These are phyloP conservation scores for Himantopus leucocephalus DNA, from an alignment of 2,113 vertebrate species.

Conservation along the genomic window DNA sequence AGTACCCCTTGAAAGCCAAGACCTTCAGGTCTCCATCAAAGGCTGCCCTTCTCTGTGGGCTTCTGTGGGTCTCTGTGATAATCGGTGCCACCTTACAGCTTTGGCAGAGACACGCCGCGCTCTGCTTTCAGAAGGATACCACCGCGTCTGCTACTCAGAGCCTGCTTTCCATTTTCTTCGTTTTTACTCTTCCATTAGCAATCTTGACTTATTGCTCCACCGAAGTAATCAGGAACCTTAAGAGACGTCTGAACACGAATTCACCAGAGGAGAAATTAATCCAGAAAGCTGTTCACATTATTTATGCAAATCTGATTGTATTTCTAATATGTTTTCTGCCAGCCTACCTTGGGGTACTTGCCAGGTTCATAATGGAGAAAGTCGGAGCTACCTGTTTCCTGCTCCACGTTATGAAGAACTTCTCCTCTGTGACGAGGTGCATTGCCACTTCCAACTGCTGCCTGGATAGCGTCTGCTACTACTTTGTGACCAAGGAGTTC, in stretches of 20 bases:
- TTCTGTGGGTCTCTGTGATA: conserved; percentile 62
- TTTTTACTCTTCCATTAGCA: conserved; percentile 65
- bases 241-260: background rate
- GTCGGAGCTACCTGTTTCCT: background rate
- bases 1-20: conserved; percentile 68
- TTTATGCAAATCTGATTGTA: conserved; percentile 70
- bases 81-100: background rate
- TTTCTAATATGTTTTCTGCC: conserved; percentile 79
- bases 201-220: conserved; percentile 71
- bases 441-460: conserved; percentile 75
- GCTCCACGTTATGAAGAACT: background rate
- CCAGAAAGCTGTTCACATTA: conserved; percentile 54
- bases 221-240: conserved; percentile 57
- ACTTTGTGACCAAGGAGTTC: conserved; percentile 74
- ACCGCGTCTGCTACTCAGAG: rapidly evolving
- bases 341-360: conserved; percentile 20
- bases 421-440: background rate
- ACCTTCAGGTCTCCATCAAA: conserved; percentile 60
- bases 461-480: conserved; percentile 77
- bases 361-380: background rate
- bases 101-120: rapidly evolving
- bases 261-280: background rate
- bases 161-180: background rate
- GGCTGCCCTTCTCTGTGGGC: conserved; percentile 50
- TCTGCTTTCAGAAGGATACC: conserved; percentile 44